Evolutionary conservation across 1,140 invertebrate species (phyloP), one percentile per base, ranked within the genome.

Genomic region (Drosophila ercepeae): DNA sequence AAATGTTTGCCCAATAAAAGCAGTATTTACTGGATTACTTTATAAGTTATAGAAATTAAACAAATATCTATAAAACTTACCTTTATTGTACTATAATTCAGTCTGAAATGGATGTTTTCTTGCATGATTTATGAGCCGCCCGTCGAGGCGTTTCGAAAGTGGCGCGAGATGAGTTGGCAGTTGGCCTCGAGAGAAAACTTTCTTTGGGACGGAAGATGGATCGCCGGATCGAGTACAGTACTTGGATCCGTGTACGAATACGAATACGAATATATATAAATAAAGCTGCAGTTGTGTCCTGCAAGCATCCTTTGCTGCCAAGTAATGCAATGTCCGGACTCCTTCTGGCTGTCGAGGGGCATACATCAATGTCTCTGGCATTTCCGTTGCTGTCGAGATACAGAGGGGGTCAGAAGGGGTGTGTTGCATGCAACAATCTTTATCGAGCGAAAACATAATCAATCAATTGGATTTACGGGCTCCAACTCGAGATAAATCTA

Each of bases 391-490:
- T 21, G 61, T 34, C 58, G 18, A 49, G 3, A 61, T 34, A 61
- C 23, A 60, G 8, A 44, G 0, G 23, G 32, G 5, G 44, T 36
- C 58, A 13, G n/a, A 5, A 13, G 21, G 11, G 44, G 14, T 39
- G 58, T 82, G 78, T 73, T 71, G 61, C 76, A 86, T 86, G 81
- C 82, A 78, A 67, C 58, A 75, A 88, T 88, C 82, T 88, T 82
- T 88, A 88, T 88, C 82, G 82, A 82, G 83, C 82, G 75, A 71
- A 75, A 83, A 78, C 78, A 89, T 90, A 90, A 90, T 90, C 89
- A 90, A 90, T 90, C 89, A 90, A 90, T 90, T 73, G 89, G 89
- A 90, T 90, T 90, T 90, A 90, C 90, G 89, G 81, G 79, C 69
- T 78, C 77, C 77, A 86, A 89, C 89, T 89, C 74, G 73, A 90